Evolutionary conservation across 2,888 invertebrate species (phyloP).

Genomic region (Xylocampa areola): DNA sequence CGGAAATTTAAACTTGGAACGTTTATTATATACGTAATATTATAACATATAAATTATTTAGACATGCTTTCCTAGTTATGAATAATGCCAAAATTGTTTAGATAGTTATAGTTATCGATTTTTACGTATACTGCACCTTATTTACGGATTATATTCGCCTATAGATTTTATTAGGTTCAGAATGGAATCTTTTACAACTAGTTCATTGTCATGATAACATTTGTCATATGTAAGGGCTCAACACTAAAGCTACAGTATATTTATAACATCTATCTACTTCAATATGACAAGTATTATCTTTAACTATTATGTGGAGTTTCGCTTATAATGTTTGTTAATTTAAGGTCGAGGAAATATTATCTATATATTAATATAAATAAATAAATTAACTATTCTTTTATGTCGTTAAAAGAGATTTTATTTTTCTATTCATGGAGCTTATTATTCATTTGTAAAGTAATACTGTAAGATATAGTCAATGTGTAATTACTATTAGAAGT

Average conservation of each 20-base stretch:
- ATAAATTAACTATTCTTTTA: constrained; percentile 79
- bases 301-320: constrained; percentile 29
- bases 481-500: constrained; percentile 76
- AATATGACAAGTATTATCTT: constrained; percentile 44
- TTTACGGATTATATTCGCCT: constrained; percentile 23
- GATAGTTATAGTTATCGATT: constrained; percentile 41
- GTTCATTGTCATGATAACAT: constrained; percentile 27
- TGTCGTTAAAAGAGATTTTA: constrained; percentile 78
- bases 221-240: constrained; percentile 39
- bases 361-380: constrained; percentile 71
- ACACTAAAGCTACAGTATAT: constrained; percentile 10
- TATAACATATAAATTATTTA: constrained; percentile 52
- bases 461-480: constrained; percentile 83
- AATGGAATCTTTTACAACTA: constrained; percentile 7
- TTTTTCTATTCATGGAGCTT: constrained; percentile 83
- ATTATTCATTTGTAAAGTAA: constrained; percentile 77
- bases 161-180: constrained; percentile 19
- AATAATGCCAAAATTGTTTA: constrained; percentile 59
- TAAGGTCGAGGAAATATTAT: constrained; percentile 61
- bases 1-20: constrained; percentile 34
- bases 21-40: constrained; percentile 58
- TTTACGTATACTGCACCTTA: constrained; percentile 43
- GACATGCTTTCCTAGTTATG: constrained; percentile 55
- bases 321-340: constrained; percentile 54
- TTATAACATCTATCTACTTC: constrained; percentile 4